Evolutionary conservation across 2,797 vertebrate species (phyloP), one percentile per base, ranked within the genome.

Genomic region (Peromyscus melanophrys): DNA sequence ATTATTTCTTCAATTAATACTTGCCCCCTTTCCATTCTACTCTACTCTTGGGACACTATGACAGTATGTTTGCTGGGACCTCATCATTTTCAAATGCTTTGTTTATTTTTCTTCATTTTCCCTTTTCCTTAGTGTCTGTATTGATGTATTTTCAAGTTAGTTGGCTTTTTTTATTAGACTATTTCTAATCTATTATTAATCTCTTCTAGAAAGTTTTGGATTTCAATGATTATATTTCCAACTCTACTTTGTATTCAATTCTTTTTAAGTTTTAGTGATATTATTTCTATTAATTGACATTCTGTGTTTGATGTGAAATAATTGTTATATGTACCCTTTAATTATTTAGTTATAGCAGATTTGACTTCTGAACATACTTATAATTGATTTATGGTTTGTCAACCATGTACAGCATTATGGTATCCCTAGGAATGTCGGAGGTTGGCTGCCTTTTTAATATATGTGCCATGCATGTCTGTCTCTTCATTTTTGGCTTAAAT

Each of bases 211-310:
- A 27, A 90, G 71, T 83, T 85, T 65, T 90, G 7, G 46, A 52
- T 86, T 94, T 82, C 16, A 94, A 6, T 82, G 80, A 88, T 34
- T 81, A 27, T 67, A 31, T 31, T 59, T 52, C 77, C 43, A 95
- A 23, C 9, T 76, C 10, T 14, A 31, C 17, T 63, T 89, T 92
- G 25, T 2, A 34, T 75, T 87, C 4, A 10, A 63, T 57, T 75
- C 12, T 93, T 77, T 49, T 82, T 23, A 40, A 43, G 0, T 69
- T 29, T 57, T 69, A 40, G 31, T 90, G 59, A 9, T 85, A 67
- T 40, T 59, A 52, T 84, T 12, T 82, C 55, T 69, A 2, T 75
- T 78, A 40, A 13, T 63, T 93, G 29, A 13, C 40, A 49, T 49
- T 76, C 6, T 19, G 2, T 55, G n/a, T 77, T 92, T 80, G 12